Conservation (phyloP, 2,888 invertebrate species). For the Hydrotaea cyrtoneurina region DNA sequence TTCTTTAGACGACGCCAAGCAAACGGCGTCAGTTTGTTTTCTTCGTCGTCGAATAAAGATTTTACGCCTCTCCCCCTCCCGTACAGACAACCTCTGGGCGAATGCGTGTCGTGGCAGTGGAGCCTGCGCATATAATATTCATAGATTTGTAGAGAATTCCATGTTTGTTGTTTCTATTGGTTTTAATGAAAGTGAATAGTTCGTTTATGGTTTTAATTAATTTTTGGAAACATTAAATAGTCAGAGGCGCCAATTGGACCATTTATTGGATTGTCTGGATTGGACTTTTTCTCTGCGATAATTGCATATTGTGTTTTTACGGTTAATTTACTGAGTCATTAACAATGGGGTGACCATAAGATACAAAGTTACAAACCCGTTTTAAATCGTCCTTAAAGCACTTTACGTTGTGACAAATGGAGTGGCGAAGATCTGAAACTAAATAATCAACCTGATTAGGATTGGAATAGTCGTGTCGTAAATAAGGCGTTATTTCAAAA, state of each 20-base stretch:
- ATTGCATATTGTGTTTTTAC: constrained; percentile 13
- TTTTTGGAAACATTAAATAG: constrained; percentile 43
- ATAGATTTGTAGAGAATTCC: too few relatives aligned
- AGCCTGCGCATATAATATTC: too few relatives aligned
- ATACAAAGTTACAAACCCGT: not conserved
- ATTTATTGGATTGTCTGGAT: constrained; percentile 22
- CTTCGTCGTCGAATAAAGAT: not conserved
- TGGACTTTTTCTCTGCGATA: constrained; percentile 4
- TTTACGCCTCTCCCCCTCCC: too few relatives aligned
- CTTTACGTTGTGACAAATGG: too few relatives aligned
- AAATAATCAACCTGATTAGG: too few relatives aligned
- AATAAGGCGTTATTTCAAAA: too few relatives aligned
- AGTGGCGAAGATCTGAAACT: too few relatives aligned
- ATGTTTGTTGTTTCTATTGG: not conserved
- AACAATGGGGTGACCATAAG: constrained; percentile 41
- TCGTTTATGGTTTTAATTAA: constrained; percentile 28
- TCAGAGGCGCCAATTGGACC: constrained; percentile 46
- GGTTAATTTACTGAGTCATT: constrained; percentile 47
- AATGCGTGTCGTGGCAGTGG: not conserved
- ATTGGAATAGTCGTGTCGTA: too few relatives aligned
- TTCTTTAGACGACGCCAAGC: constrained; percentile 34
- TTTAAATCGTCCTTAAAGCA: too few relatives aligned
- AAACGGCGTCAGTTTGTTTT: constrained; percentile 21
- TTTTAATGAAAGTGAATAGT: not conserved
- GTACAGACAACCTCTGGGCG: too few relatives aligned